phyloP scores from a whole-genome alignment of 1,140 invertebrate species.

The Orussus abietinus region DNA sequence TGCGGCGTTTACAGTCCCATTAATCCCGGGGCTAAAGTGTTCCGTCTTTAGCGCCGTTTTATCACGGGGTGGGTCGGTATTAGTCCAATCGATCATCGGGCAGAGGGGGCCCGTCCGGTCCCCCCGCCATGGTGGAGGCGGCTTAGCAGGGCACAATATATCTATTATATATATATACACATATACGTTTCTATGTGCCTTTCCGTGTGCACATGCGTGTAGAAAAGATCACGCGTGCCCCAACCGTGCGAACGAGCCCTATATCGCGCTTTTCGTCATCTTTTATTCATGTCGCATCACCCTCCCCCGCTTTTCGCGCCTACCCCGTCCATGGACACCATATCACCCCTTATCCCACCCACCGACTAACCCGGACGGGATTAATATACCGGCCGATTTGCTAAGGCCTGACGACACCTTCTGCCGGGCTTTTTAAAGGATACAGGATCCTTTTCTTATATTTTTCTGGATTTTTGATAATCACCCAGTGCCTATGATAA shows the following conservation, averaged over 20 bases:
- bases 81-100: constrained; percentile 51
- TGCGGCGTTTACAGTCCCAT: constrained; percentile 47
- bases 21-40: constrained; percentile 49
- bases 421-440: too few species aligned
- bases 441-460: too few species aligned
- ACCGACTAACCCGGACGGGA: too few species aligned
- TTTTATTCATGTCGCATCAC: constrained; percentile 38
- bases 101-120: constrained; percentile 5
- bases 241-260: constrained; percentile 24
- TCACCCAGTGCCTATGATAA: too few species aligned
- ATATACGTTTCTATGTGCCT: too few species aligned
- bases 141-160: too few species aligned
- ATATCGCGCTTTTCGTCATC: constrained; percentile 26
- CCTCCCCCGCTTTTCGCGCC: constrained; percentile 17
- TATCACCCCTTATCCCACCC: too few species aligned
- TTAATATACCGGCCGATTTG: too few species aligned
- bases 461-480: too few species aligned
- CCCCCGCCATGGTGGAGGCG: constrained; percentile 7
- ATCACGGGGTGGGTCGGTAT: constrained; percentile 39
- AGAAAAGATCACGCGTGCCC: constrained; percentile 16
- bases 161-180: too few species aligned
- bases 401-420: too few species aligned
- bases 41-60: constrained; percentile 45
- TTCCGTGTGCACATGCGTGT: constrained; percentile 16
- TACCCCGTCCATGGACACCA: too few species aligned